Evolutionary conservation across 2,888 invertebrate species (phyloP).

Genomic region (Abrostola tripartita): DNA sequence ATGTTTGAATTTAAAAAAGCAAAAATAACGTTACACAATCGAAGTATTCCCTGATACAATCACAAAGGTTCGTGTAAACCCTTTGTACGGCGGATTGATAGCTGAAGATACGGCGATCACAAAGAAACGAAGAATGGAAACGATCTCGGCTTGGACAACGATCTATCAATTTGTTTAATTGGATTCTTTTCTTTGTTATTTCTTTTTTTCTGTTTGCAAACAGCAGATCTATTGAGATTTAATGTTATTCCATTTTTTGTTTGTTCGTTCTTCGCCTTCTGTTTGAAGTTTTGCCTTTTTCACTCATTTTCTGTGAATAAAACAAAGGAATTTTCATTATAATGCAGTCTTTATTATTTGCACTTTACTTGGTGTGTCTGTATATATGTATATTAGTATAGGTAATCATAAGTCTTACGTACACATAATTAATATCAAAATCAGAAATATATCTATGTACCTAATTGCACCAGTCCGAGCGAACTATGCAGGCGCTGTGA

Average conservation of each 20-base stretch:
- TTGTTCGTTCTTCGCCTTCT: slow-evolving; percentile 13
- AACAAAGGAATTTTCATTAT: slow-evolving; percentile 2
- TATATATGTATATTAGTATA: too few species aligned
- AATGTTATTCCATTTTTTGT: slow-evolving; percentile 71
- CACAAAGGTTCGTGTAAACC: slow-evolving; percentile 68
- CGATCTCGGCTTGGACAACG: slow-evolving; percentile 64
- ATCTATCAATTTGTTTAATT: slow-evolving; percentile 86
- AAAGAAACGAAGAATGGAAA: slow-evolving; percentile 68
- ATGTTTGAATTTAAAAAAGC: slow-evolving; percentile 41
- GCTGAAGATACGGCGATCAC: slow-evolving; percentile 78
- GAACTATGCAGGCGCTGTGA: too few species aligned
- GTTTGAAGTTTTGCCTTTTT: slow-evolving; percentile 10
- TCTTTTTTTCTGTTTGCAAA: slow-evolving; percentile 73
- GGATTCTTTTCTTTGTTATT: slow-evolving; percentile 82
- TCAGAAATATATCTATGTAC: too few species aligned
- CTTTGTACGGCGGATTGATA: slow-evolving; percentile 75
- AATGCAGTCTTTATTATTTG: too few species aligned
- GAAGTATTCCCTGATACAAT: slow-evolving; percentile 63
- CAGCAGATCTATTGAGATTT: slow-evolving; percentile 74
- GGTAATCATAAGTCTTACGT: too few species aligned
- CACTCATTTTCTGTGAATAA: not conserved
- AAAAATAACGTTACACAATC: slow-evolving; percentile 49
- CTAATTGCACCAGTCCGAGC: too few species aligned
- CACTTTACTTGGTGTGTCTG: too few species aligned
- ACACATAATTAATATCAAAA: too few species aligned